Percentiles rank a stretch among this genome's conserved stretches.
These are phyloP conservation scores for Enteromius unitaeniatus DNA, from an alignment of 2,797 vertebrate genomes.

Conservation along the genomic window DNA sequence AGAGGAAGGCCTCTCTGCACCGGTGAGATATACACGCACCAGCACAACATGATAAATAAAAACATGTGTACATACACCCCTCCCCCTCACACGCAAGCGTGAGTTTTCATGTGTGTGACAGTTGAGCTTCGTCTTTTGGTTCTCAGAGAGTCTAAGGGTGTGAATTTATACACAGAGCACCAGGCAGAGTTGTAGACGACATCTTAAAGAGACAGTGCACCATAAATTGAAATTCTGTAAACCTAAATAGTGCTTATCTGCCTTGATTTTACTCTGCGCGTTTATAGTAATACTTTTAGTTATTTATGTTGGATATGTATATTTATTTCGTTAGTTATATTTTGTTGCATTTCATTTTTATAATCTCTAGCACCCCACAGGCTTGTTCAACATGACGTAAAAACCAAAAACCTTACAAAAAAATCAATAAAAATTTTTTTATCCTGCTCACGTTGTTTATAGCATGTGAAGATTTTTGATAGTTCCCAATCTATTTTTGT, in stretches of 20 bases:
- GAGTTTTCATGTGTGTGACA: background rate
- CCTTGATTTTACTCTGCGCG: background rate
- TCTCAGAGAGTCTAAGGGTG: background rate
- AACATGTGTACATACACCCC: conserved; percentile 17
- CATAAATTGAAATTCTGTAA: background rate
- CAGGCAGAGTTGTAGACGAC: background rate
- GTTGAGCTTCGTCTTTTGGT: background rate
- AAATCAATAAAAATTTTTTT: too few species aligned
- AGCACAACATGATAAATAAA: conserved; percentile 16
- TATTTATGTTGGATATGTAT: background rate
- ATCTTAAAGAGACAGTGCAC: background rate
- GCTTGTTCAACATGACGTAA: background rate
- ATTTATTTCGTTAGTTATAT: background rate
- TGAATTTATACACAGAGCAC: background rate
- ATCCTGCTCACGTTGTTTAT: background rate
- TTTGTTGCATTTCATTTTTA: too few species aligned
- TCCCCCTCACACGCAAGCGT: background rate
- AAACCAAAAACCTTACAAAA: background rate
- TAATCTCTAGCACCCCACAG: background rate
- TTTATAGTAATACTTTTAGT: background rate
- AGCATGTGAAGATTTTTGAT: background rate
- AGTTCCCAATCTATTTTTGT: background rate
- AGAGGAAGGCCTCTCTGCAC: background rate
- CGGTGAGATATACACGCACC: conserved; percentile 1
- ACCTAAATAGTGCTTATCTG: too few species aligned